Evolutionary conservation across 2,113 vertebrate genomes (phyloP).

Genomic region (Thalassarche chlororhynchos): DNA sequence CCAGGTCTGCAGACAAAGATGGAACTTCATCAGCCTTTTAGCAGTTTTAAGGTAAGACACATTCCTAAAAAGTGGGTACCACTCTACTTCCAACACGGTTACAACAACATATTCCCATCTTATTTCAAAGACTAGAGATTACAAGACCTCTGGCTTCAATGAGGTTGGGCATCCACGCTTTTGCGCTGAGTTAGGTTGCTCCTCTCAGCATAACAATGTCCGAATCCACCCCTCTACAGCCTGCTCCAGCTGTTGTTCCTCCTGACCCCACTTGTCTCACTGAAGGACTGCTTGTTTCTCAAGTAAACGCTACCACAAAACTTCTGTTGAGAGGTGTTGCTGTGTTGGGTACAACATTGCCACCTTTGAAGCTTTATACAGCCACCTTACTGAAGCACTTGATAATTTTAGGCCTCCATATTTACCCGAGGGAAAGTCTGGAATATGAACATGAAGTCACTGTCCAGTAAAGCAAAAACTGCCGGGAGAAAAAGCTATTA

Average conservation of each 20-base stretch:
- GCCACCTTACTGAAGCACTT: background rate
- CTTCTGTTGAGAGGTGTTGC: background rate
- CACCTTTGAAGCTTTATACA: background rate
- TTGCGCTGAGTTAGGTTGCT: rapidly evolving
- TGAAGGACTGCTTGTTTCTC: background rate
- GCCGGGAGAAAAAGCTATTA: background rate
- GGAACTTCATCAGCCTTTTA: background rate
- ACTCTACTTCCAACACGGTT: background rate
- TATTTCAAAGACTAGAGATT: background rate
- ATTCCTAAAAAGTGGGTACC: background rate
- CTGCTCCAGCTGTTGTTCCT: background rate
- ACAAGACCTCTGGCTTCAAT: background rate
- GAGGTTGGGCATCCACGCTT: background rate
- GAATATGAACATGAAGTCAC: background rate
- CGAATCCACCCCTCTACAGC: background rate
- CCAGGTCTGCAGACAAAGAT: background rate
- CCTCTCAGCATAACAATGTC: background rate
- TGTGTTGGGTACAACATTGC: background rate
- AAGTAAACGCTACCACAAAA: background rate
- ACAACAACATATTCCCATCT: background rate
- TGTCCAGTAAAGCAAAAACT: background rate
- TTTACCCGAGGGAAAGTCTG: background rate
- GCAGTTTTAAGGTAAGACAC: background rate
- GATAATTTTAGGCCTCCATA: background rate
- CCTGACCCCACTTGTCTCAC: rapidly evolving